These are phyloP conservation scores for Habrosyne pyritoides DNA, from an alignment of 2,888 invertebrate species.

Conservation along the genomic window DNA sequence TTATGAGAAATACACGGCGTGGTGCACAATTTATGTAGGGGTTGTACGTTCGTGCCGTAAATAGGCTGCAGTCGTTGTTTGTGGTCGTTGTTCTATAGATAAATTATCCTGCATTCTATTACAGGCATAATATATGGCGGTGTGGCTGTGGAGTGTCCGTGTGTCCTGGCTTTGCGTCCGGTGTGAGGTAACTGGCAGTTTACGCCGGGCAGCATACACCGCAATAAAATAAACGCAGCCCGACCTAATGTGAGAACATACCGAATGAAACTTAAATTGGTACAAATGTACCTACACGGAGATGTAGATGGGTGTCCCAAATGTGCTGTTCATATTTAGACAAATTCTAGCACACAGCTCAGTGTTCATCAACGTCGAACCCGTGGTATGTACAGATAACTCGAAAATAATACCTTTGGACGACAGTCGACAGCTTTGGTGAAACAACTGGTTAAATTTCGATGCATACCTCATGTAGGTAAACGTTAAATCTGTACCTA, in stretches of 20 bases:
- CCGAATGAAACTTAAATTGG: constrained; percentile 47
- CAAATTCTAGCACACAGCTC: neutral
- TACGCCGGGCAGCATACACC: constrained; percentile 43
- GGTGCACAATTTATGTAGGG: neutral
- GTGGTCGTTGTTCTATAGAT: constrained; percentile 28
- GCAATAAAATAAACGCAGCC: constrained; percentile 57
- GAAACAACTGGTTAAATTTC: no score
- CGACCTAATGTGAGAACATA: constrained; percentile 49
- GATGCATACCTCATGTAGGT: no score
- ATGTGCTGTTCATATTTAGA: constrained; percentile 41
- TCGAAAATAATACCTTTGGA: no score
- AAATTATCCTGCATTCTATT: constrained; percentile 47
- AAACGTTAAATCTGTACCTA: neutral
- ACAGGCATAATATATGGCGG: constrained; percentile 37
- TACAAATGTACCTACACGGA: constrained; percentile 32
- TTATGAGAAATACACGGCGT: neutral
- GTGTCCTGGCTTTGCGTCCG: constrained; percentile 17
- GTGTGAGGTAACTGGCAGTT: constrained; percentile 51
- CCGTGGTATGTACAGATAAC: no score
- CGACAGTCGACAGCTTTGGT: no score
- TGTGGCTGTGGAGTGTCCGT: constrained; percentile 10
- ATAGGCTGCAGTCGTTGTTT: constrained; percentile 17
- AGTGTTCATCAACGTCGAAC: no score
- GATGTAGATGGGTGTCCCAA: constrained; percentile 26
- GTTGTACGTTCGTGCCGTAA: constrained; percentile 4